phyloP scores from a whole-genome alignment of 2,113 vertebrate genomes.

The Paratilapia polleni region DNA sequence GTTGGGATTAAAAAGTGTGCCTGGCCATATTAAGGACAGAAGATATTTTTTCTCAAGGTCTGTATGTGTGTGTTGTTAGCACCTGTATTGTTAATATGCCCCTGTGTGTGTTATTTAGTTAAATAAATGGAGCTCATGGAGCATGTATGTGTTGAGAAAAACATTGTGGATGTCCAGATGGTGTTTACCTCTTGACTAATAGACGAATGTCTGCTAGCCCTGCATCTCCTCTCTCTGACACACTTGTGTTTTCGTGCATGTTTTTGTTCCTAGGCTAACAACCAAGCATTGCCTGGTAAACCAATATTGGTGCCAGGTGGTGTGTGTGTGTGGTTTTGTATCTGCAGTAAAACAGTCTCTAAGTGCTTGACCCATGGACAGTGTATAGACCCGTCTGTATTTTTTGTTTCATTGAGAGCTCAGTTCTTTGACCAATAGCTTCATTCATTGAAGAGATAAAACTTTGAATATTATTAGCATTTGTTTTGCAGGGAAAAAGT shows the following conservation, averaged over 20 bases:
- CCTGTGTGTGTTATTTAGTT: background rate
- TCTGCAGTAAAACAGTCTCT: background rate
- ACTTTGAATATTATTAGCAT: constrained; percentile 57
- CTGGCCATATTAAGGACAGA: background rate
- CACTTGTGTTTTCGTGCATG: constrained; percentile 6
- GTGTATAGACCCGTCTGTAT: background rate
- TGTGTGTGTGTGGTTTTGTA: background rate
- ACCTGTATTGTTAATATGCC: background rate
- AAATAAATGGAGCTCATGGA: background rate
- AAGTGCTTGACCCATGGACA: background rate
- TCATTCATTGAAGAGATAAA: background rate
- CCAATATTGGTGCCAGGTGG: constrained; percentile 3
- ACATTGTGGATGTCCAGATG: constrained; percentile 62
- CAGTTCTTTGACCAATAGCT: background rate
- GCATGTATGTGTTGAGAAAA: constrained; percentile 20
- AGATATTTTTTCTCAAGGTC: background rate
- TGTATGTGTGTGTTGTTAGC: background rate
- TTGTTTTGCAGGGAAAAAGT: background rate
- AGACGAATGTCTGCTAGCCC: constrained; percentile 26
- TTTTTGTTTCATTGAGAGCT: background rate
- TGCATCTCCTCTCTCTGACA: background rate
- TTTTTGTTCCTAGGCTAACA: background rate
- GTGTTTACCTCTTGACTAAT: constrained; percentile 66
- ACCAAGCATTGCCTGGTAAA: constrained; percentile 22
- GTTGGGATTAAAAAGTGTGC: background rate